Conservation (phyloP, 2,888 invertebrate species). For the Drosophila stalkeri region DNA sequence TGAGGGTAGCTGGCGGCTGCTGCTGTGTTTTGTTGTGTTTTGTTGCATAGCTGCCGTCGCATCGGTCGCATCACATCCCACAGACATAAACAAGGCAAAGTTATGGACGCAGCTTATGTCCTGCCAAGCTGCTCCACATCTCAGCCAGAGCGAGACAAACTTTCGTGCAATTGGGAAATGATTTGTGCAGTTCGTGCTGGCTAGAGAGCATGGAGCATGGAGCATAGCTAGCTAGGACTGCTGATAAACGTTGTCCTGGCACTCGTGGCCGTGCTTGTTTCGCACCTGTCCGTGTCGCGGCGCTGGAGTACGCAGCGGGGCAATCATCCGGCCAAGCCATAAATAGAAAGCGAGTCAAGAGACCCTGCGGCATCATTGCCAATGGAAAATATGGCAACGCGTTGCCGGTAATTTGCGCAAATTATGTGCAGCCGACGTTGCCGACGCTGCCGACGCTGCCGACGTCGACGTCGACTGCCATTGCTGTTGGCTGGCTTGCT, state of each 20-base stretch:
- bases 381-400: conserved; percentile 73
- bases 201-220: conserved; percentile 24
- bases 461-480: conserved; percentile 13
- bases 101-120: conserved; percentile 78
- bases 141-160: conserved; percentile 70
- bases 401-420: conserved; percentile 81
- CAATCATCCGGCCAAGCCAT: conserved; percentile 48
- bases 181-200: conserved; percentile 81
- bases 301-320: conserved; percentile 6
- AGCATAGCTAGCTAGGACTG: conserved; percentile 20
- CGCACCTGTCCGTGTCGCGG: conserved; percentile 70
- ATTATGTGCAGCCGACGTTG: conserved; percentile 72
- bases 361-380: conserved; percentile 71
- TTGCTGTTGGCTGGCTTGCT: conserved; percentile 33
- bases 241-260: conserved; percentile 70
- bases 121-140: conserved; percentile 60
- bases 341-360: conserved; percentile 59
- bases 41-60: conserved; percentile 52
- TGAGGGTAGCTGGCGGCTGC: not conserved
- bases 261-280: conserved; percentile 66
- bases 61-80: conserved; percentile 79
- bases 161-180: conserved; percentile 80
- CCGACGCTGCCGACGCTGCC: conserved; percentile 35
- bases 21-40: conserved; percentile 11
- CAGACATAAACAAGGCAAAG: conserved; percentile 82